Conservation (phyloP, 2,888 invertebrate genomes). For the Agrotis segetum region DNA sequence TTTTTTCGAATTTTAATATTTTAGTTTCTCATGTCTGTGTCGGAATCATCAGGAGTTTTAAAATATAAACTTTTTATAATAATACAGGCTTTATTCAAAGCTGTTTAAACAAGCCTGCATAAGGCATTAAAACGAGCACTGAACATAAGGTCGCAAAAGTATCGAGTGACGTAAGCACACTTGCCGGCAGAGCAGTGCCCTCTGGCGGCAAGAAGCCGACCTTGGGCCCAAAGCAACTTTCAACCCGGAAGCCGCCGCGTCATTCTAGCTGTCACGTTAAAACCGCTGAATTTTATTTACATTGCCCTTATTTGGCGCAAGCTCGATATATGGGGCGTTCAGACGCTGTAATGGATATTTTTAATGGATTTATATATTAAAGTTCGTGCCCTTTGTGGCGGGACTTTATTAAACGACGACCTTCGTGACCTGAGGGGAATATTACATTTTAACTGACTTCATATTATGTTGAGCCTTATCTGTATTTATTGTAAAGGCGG, state of each 20-base stretch:
- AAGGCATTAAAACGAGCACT: slow-evolving; percentile 43
- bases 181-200: slow-evolving; percentile 76
- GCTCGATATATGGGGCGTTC: slow-evolving; percentile 60
- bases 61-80: neutral
- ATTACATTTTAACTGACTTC: slow-evolving; percentile 16
- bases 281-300: slow-evolving; percentile 70
- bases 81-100: slow-evolving; percentile 11
- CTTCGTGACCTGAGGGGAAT: slow-evolving; percentile 53
- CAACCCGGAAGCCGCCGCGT: slow-evolving; percentile 83
- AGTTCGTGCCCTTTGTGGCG: slow-evolving; percentile 60
- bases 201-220: slow-evolving; percentile 74
- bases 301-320: slow-evolving; percentile 73
- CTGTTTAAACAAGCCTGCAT: slow-evolving; percentile 37
- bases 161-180: slow-evolving; percentile 74
- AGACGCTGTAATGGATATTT: slow-evolving; percentile 57
- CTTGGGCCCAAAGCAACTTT: slow-evolving; percentile 85
- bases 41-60: slow-evolving; percentile 17
- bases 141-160: slow-evolving; percentile 55
- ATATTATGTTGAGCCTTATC: slow-evolving; percentile 26
- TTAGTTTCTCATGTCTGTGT: slow-evolving; percentile 1
- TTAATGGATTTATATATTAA: slow-evolving; percentile 63
- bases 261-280: slow-evolving; percentile 67
- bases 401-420: slow-evolving; percentile 48
- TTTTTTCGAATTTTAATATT: slow-evolving; percentile 9
- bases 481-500: slow-evolving; percentile 1